Conservation (phyloP, 2,113 vertebrate species). For the Takifugu flavidus region DNA sequence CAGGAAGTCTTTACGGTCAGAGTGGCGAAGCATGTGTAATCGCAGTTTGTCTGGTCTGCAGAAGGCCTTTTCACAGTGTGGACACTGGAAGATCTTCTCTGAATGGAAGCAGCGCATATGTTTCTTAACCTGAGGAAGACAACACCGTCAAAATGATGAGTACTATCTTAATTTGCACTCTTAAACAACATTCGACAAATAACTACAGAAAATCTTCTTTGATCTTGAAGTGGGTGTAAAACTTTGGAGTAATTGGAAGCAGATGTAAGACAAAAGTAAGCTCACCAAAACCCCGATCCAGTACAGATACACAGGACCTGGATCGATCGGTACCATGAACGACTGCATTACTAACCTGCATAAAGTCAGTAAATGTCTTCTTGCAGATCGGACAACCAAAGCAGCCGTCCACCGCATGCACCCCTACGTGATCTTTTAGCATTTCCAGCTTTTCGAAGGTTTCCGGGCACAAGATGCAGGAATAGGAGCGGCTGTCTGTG, state of each 20-base stretch:
- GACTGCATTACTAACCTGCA: slow-evolving; percentile 79
- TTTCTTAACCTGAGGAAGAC: slow-evolving; percentile 85
- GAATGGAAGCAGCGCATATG: slow-evolving; percentile 97
- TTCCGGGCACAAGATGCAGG: slow-evolving; percentile 90
- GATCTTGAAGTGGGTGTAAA: too few species aligned
- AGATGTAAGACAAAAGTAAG: too few species aligned
- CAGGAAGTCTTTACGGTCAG: slow-evolving; percentile 95
- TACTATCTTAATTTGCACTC: too few species aligned
- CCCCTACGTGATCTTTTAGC: slow-evolving; percentile 88
- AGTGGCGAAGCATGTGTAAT: slow-evolving; percentile 94
- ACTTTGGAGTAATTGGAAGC: too few species aligned
- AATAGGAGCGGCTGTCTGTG: slow-evolving; percentile 89
- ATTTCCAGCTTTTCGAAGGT: slow-evolving; percentile 91
- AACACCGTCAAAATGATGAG: background rate
- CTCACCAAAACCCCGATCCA: too few species aligned
- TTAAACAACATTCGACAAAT: too few species aligned
- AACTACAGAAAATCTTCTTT: too few species aligned
- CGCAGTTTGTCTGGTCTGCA: slow-evolving; percentile 95
- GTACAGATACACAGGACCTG: too few species aligned
- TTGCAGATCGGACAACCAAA: slow-evolving; percentile 95
- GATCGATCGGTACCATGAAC: too few species aligned
- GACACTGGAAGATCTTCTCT: slow-evolving; percentile 95
- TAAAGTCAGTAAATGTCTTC: slow-evolving; percentile 93
- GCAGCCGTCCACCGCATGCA: slow-evolving; percentile 86
- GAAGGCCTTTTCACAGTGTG: slow-evolving; percentile 95